Evolutionary conservation across 2,888 invertebrate genomes (phyloP).

Genomic region (Carpatolechia fugitivella): DNA sequence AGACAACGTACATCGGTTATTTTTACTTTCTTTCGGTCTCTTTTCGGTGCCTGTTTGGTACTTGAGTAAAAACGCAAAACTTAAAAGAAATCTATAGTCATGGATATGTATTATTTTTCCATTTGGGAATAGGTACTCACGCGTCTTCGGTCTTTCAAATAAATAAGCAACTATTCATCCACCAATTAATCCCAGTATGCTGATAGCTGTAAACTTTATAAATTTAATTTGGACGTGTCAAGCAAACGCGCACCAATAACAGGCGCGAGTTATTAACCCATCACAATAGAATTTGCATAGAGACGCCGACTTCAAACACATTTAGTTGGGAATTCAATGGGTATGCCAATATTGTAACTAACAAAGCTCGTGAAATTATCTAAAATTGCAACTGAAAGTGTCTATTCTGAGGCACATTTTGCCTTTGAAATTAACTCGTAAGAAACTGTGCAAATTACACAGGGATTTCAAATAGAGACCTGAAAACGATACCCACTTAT

Average conservation of each 20-base stretch:
- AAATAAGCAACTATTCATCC: background rate
- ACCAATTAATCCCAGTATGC: slow-evolving; percentile 22
- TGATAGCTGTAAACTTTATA: slow-evolving; percentile 23
- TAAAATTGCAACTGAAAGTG: background rate
- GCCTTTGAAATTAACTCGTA: slow-evolving; percentile 7
- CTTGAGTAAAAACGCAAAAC: too few relatives aligned
- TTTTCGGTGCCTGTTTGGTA: too few relatives aligned
- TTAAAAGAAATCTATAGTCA: too few relatives aligned
- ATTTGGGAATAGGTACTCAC: too few relatives aligned
- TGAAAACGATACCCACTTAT: too few relatives aligned
- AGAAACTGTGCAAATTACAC: background rate
- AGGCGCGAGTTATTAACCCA: background rate
- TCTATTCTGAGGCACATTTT: background rate
- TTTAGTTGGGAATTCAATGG: slow-evolving; percentile 18
- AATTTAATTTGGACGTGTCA: slow-evolving; percentile 29
- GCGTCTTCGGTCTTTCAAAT: background rate
- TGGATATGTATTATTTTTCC: too few relatives aligned
- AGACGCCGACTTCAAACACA: slow-evolving; percentile 24
- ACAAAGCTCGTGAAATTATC: background rate
- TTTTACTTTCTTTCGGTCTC: too few relatives aligned
- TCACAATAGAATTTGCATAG: slow-evolving; percentile 5
- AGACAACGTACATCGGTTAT: too few relatives aligned
- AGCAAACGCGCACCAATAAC: slow-evolving; percentile 14
- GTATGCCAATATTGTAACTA: slow-evolving; percentile 8
- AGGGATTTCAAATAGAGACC: too few relatives aligned